phyloP scores from a whole-genome alignment of 1,140 invertebrate species.

The Psilanteris sp. region DNA sequence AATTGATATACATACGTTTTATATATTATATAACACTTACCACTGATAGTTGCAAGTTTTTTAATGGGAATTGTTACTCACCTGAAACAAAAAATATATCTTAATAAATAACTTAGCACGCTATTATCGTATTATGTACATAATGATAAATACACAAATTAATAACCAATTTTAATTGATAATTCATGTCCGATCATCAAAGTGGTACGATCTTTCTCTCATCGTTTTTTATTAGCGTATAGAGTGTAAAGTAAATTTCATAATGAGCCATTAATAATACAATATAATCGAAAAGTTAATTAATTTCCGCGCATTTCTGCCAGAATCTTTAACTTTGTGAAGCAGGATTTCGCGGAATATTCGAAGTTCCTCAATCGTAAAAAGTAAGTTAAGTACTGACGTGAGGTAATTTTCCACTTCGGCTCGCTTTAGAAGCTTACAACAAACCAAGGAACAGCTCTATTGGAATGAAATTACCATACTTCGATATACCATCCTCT shows the following conservation, averaged over 20 bases:
- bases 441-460: constrained; percentile 67
- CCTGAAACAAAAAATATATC: constrained; percentile 22
- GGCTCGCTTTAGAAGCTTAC: constrained; percentile 65
- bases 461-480: constrained; percentile 67
- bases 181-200: background rate
- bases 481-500: constrained; percentile 66
- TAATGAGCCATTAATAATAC: constrained; percentile 39
- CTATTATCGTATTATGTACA: background rate
- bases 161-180: constrained; percentile 10
- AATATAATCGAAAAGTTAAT: constrained; percentile 55
- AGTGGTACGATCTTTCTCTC: background rate
- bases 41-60: no score
- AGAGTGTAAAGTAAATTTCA: background rate
- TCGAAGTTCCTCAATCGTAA: constrained; percentile 62
- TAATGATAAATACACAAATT: constrained; percentile 12
- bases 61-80: constrained; percentile 7
- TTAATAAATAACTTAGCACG: no score
- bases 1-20: no score
- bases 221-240: background rate
- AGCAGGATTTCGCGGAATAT: constrained; percentile 52
- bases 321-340: constrained; percentile 43
- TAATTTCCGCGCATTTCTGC: constrained; percentile 50
- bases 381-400: constrained; percentile 66
- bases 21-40: no score
- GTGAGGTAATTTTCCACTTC: constrained; percentile 66